Conservation (phyloP, 2,797 vertebrate genomes). For the Eidolon dupreanum region DNA sequence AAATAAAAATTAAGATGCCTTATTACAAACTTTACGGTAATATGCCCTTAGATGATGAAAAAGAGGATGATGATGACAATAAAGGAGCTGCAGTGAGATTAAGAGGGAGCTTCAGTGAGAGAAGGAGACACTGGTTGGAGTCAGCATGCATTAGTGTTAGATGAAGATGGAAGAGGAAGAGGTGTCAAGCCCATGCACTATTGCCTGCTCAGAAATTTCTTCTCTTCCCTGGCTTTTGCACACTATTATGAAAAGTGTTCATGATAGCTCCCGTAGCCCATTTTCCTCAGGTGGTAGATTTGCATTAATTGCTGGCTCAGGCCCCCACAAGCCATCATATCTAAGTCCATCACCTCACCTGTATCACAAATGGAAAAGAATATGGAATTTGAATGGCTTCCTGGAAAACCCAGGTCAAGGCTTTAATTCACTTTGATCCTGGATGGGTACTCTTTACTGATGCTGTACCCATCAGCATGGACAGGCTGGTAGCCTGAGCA, state of each 20-base stretch:
- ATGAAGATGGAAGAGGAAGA: neutral
- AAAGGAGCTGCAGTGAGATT: neutral
- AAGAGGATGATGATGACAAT: too few relatives aligned
- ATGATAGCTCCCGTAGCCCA: neutral
- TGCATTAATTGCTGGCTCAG: neutral
- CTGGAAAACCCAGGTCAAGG: neutral
- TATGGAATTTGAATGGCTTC: neutral
- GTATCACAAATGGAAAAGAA: neutral
- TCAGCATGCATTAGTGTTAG: fast-evolving
- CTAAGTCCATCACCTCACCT: neutral
- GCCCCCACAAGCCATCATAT: neutral
- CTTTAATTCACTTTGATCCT: neutral
- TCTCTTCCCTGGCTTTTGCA: neutral
- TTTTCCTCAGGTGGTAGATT: neutral
- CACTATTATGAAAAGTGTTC: neutral
- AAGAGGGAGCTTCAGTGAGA: neutral
- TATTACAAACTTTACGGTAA: neutral
- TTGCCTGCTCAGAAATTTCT: neutral
- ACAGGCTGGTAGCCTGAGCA: neutral
- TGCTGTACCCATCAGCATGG: fast-evolving
- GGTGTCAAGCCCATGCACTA: neutral
- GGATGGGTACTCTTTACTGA: neutral
- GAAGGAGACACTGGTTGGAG: neutral
- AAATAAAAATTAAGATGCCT: neutral
- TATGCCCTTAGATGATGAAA: neutral